A percentile compares a stretch with the other conserved stretches of the same genome.
phyloP scores from a whole-genome alignment of 2,113 vertebrate species.

The Cygnus atratus region DNA sequence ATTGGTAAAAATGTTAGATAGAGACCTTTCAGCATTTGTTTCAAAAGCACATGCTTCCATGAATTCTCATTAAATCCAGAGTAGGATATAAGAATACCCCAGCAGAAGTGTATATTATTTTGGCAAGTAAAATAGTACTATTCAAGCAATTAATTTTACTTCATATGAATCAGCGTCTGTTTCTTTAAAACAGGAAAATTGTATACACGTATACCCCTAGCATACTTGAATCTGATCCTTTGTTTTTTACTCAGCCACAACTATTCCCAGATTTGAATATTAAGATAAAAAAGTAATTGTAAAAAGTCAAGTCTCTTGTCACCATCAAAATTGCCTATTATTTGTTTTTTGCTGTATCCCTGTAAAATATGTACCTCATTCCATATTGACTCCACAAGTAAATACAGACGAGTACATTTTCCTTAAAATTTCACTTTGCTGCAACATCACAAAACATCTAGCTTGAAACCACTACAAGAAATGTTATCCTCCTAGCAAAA shows the following conservation, averaged over 20 bases:
- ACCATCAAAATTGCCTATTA: not conserved
- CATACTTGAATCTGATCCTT: not conserved
- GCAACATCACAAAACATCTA: not conserved
- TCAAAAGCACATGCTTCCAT: not conserved
- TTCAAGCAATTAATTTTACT: slow-evolving; percentile 30
- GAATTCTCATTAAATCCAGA: slow-evolving; percentile 42
- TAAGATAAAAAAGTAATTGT: not conserved
- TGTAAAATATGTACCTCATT: not conserved
- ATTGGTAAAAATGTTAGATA: slow-evolving; percentile 30
- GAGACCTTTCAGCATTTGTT: slow-evolving; percentile 12
- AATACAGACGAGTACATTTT: not conserved
- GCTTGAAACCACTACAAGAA: not conserved
- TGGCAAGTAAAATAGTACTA: not conserved
- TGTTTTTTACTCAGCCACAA: not conserved
- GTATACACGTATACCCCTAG: not conserved
- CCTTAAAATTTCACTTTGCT: not conserved
- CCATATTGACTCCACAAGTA: not conserved
- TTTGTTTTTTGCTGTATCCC: not conserved
- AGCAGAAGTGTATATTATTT: slow-evolving; percentile 37
- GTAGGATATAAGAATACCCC: slow-evolving; percentile 25
- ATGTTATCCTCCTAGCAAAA: not conserved
- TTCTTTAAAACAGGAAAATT: not conserved
- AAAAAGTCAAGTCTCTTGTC: not conserved
- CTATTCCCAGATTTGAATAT: not conserved
- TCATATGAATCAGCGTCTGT: slow-evolving; percentile 17